A percentile compares a stretch with the other conserved stretches of the same genome.
Evolutionary conservation across 1,140 invertebrate genomes (phyloP).

Genomic region (Yoshiicerus persimilis): DNA sequence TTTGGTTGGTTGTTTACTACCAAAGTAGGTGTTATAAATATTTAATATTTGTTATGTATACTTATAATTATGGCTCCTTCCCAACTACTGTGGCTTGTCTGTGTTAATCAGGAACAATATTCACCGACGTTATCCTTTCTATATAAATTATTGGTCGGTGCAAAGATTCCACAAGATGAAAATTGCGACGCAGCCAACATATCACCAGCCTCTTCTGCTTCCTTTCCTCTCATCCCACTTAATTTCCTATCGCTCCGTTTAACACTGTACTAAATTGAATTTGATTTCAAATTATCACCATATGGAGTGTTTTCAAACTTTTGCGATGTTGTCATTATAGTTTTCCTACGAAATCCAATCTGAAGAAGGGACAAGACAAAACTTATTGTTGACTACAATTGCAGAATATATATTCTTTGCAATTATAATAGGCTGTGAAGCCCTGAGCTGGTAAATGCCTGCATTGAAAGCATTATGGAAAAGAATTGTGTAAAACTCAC

Average conservation of each 20-base stretch:
- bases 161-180: too few species aligned
- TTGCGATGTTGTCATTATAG: background rate
- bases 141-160: background rate
- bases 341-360: background rate
- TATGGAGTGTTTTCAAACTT: background rate
- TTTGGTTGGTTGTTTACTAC: too few species aligned
- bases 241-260: background rate
- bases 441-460: too few species aligned
- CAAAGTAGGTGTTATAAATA: too few species aligned
- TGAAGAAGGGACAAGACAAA: too few species aligned
- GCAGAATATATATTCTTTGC: too few species aligned
- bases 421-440: too few species aligned
- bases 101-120: background rate
- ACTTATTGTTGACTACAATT: too few species aligned
- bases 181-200: background rate
- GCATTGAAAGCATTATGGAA: too few species aligned
- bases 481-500: too few species aligned
- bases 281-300: background rate
- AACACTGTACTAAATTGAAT: background rate
- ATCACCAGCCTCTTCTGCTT: background rate
- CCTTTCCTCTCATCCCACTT: background rate
- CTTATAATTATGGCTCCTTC: background rate
- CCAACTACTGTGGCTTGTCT: background rate
- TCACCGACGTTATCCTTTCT: background rate
- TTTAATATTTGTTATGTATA: too few species aligned